Base-by-base conservation (phyloP, 2,113 vertebrate species). In the Oceanites oceanicus region DNA sequence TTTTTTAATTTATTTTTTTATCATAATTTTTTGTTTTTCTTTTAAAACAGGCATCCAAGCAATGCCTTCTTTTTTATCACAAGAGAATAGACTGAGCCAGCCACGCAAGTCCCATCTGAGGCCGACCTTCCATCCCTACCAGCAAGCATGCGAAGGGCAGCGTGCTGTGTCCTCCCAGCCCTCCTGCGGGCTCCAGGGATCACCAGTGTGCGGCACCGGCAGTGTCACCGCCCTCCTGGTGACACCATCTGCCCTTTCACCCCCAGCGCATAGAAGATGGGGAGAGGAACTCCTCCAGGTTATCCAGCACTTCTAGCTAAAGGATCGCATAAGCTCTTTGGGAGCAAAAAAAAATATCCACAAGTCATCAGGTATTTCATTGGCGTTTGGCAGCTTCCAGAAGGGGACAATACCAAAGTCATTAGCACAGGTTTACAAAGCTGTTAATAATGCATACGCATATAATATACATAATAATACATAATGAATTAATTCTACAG, bases 81-180 rank as follows among this genome's bases (percentile, higher is more conserved):
- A 16, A 25, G 6, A 8, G 52, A 61, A 17, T 5, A 55, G 59
- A 30, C 25, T 47, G 29, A 77, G 44, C 49, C 50, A 77, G 34
- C 44, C 56, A 15, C 5, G 0, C 50, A 20, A 25, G 4, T 22
- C 29, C 34, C 44, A 18, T 19, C 44, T n/a, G 45, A 26, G 36
- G 20, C 20, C 3, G 7, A 15, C 15, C 27, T 45, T 10, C 26
- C 34, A 42, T 32, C 10, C 75, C 12, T 9, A 10, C 2, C 0
- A 25, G 34, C 11, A 12, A n/a, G 16, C 1, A 5, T 6, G 21
- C 4, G 0, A 29, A 58, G 34, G 23, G 42, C 55, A 44, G 49
- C 1, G 2, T 34, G 49, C 65, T 30, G 71, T n/a, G 45, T 30
- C 44, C 25, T 58, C 59, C 49, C 0, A 0, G 26, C 32, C 27